Percentiles rank a stretch among this genome's conserved stretches.
phyloP scores from a whole-genome alignment of 2,797 vertebrate genomes.

The Anas bahamensis region DNA sequence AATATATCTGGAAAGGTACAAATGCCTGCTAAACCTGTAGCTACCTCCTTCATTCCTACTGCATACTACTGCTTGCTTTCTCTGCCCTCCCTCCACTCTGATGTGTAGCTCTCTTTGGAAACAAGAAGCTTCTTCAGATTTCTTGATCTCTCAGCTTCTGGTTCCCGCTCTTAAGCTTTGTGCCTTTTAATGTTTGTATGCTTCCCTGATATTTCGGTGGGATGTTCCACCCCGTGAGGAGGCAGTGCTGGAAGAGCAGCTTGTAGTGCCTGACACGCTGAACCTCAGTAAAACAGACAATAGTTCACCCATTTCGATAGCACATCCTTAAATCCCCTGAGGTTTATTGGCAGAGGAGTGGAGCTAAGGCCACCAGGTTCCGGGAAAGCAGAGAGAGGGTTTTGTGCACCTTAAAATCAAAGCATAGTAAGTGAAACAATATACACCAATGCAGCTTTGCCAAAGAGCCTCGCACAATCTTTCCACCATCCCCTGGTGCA shows the following conservation, averaged over 20 bases:
- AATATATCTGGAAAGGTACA: background rate
- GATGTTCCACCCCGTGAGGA: background rate
- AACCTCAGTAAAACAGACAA: background rate
- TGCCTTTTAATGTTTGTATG: background rate
- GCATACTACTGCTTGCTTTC: background rate
- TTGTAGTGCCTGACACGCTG: background rate
- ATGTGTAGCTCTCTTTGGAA: background rate
- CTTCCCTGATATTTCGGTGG: background rate
- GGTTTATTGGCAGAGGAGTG: background rate
- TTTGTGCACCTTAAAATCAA: background rate
- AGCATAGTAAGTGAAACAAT: background rate
- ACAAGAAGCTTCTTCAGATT: background rate
- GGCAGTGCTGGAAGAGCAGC: background rate
- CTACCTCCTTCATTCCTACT: background rate
- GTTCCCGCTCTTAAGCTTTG: background rate
- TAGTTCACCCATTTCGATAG: background rate
- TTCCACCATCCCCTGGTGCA: background rate
- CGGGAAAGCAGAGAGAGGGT: background rate
- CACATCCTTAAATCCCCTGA: background rate
- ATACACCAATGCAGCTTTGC: background rate
- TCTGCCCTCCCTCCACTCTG: background rate
- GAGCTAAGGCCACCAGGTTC: background rate
- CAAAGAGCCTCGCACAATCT: background rate
- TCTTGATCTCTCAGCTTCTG: background rate
- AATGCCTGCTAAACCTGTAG: background rate